Evolutionary conservation across 2,797 vertebrate genomes (phyloP).

Genomic region (Lutjanus argentimaculatus): DNA sequence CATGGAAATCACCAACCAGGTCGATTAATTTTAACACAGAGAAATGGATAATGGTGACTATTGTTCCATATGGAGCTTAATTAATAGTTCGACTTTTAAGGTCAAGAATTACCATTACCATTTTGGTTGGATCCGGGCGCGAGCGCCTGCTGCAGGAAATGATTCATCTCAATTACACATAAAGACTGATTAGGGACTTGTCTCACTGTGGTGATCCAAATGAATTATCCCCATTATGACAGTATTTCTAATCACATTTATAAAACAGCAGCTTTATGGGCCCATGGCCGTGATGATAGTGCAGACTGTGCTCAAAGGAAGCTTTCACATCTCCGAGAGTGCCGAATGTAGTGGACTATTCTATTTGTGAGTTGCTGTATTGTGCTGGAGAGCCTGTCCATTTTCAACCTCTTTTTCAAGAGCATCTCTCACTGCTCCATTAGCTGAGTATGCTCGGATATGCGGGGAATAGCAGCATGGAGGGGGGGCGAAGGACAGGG

Average conservation of each 20-base stretch:
- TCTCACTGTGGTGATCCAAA: conserved; percentile 62
- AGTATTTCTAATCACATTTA: conserved; percentile 76
- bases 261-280: conserved; percentile 66
- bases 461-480: conserved; percentile 52
- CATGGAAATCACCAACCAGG: conserved; percentile 5
- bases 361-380: conserved; percentile 73
- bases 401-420: conserved; percentile 76
- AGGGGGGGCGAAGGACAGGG: background rate
- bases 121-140: conserved; percentile 40
- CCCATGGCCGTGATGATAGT: conserved; percentile 55
- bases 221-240: conserved; percentile 77
- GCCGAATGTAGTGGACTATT: conserved; percentile 54
- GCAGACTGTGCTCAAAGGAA: conserved; percentile 57
- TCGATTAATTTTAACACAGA: conserved; percentile 26
- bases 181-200: conserved; percentile 73
- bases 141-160: conserved; percentile 52
- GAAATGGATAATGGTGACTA: conserved; percentile 22
- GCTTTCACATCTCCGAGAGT: conserved; percentile 63
- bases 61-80: conserved; percentile 37
- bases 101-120: conserved; percentile 53
- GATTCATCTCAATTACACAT: conserved; percentile 76
- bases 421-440: conserved; percentile 80
- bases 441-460: conserved; percentile 74
- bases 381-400: conserved; percentile 78
- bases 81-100: conserved; percentile 61